Evolutionary conservation across 2,888 invertebrate species (phyloP).

Genomic region (Ectobius pallidus): DNA sequence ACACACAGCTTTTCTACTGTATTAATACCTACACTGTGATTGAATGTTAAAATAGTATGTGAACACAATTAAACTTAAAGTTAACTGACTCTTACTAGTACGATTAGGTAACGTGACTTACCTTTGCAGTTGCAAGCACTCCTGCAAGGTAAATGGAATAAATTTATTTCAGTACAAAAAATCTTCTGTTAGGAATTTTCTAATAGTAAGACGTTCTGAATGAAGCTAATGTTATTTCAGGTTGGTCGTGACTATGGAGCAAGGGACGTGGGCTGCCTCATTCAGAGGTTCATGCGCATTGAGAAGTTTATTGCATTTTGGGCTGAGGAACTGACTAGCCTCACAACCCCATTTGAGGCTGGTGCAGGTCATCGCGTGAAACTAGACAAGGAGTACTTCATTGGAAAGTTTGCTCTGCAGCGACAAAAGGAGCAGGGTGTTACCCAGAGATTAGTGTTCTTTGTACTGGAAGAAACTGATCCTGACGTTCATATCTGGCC

Average conservation of each 20-base stretch:
- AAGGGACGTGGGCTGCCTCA: constrained; percentile 69
- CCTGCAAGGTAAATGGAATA: too few relatives aligned
- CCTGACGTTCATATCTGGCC: constrained; percentile 70
- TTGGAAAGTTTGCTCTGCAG: constrained; percentile 68
- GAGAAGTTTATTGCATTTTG: constrained; percentile 75
- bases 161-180: too few relatives aligned
- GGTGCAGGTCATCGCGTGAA: constrained; percentile 66
- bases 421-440: constrained; percentile 66
- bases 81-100: too few relatives aligned
- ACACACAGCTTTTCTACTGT: too few relatives aligned
- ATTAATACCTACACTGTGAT: too few relatives aligned
- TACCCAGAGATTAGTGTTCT: constrained; percentile 65
- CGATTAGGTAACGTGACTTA: too few relatives aligned
- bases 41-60: too few relatives aligned
- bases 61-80: too few relatives aligned
- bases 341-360: constrained; percentile 68
- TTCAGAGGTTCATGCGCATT: constrained; percentile 69
- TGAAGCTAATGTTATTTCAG: constrained; percentile 47
- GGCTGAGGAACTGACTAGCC: constrained; percentile 70
- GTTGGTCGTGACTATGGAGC: constrained; percentile 71
- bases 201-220: too few relatives aligned
- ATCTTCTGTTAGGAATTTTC: too few relatives aligned
- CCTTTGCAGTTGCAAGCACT: too few relatives aligned
- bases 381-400: constrained; percentile 63
- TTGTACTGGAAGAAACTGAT: constrained; percentile 66